Base-by-base conservation (phyloP, 2,888 invertebrate species). In the Hyposoter dolosus region DNA sequence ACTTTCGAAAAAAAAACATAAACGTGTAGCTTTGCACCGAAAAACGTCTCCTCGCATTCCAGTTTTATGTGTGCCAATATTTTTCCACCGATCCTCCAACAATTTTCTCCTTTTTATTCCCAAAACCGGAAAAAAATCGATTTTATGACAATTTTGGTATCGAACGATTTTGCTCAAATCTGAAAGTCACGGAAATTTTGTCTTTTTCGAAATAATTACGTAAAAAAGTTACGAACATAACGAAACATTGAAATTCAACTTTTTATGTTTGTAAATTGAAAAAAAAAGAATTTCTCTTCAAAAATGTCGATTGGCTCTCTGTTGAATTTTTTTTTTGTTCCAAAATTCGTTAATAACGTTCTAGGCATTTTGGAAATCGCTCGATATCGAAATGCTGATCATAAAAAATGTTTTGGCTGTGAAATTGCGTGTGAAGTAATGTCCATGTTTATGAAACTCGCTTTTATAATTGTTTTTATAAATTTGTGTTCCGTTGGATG, bases 1-100 rank as follows among this genome's bases (percentile, higher is more conserved):
- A 19, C 75, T 63, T 56, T 56, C 71, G 43, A 84, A 69, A 80
- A 84, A 32, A 84, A 69, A 80, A 84, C 32, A 45, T 50, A 43
- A 9, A 40, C 12, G 28, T 4, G 9, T 68, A 68, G 50, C 40
- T 66, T 23, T 68, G 35, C 40, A 43, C 50, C 65, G n/a, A 17
- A 77, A 45, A 47, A 47, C 56, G 6, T 35, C 53, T 53, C n/a
- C 35, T n/a, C 6, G 19, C 47, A 6, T 12, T 9, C 10, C 10
- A 23, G 9, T 7, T 69, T 47, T 17, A 17, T 28, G 0, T 19
- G 5, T 15, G 19, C 56, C 40, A 40, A 53, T n/a, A 19, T 19
- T 19, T 19, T 7, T 19, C 19, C 6, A 4, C 17, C 19, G 1
- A 19, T 19, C 12, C 4, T 28, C 1, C 1, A 28, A 60, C 28